These are phyloP conservation scores for Poecilia picta DNA, from an alignment of 2,797 vertebrate species.

Conservation along the genomic window DNA sequence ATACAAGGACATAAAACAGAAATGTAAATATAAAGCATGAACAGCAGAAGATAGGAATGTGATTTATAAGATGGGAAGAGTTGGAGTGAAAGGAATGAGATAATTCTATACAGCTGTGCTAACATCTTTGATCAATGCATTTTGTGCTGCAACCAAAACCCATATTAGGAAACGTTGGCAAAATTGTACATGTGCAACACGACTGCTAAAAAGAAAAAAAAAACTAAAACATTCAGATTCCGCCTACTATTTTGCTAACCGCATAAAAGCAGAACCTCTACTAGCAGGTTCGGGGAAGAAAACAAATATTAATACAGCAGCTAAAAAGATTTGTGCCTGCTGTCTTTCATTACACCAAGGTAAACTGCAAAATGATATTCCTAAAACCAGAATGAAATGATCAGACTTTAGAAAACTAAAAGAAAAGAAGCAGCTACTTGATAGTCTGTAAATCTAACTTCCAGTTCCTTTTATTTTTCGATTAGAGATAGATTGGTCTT, in stretches of 20 bases:
- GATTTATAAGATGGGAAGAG: conserved; percentile 14
- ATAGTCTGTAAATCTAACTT: background rate
- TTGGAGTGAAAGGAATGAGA: conserved; percentile 8
- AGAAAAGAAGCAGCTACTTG: background rate
- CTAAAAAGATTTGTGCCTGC: background rate
- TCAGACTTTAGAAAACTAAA: background rate
- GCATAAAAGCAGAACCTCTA: background rate
- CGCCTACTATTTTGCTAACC: background rate
- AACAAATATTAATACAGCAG: background rate
- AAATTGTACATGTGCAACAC: background rate
- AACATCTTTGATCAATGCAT: background rate
- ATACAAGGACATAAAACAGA: background rate
- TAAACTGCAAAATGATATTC: background rate
- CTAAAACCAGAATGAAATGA: background rate
- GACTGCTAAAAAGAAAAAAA: background rate
- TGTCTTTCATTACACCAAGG: background rate
- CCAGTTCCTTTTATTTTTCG: background rate
- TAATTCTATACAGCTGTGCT: conserved; percentile 2
- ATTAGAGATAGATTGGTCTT: background rate
- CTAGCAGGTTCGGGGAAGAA: background rate
- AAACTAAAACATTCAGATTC: background rate
- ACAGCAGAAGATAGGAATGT: conserved; percentile 9
- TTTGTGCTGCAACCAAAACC: background rate
- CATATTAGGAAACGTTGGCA: background rate
- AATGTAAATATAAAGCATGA: conserved; percentile 18